Percentiles rank a stretch among this genome's conserved stretches.
Evolutionary conservation across 2,113 vertebrate genomes (phyloP).

Genomic region (Antigone vipio): DNA sequence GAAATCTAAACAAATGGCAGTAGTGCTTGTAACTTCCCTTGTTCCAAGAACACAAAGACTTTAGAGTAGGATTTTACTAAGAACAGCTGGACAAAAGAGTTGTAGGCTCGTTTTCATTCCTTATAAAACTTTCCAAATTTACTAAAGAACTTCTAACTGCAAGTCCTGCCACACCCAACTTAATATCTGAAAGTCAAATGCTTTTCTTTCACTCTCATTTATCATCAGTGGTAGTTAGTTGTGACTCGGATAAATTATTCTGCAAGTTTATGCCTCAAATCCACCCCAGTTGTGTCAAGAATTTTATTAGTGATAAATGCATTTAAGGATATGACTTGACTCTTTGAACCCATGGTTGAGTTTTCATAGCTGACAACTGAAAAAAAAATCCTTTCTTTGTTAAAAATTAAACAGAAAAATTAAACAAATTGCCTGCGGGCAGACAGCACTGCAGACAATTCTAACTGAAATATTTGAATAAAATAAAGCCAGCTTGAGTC

Average conservation of each 20-base stretch:
- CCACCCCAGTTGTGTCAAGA: not conserved
- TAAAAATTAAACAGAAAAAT: not conserved
- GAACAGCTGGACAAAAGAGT: not conserved
- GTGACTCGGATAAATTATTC: not conserved
- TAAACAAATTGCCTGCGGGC: not conserved
- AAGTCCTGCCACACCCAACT: not conserved
- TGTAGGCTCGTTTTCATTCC: not conserved
- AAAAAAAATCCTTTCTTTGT: not conserved
- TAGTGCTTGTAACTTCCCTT: not conserved
- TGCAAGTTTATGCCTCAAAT: not conserved
- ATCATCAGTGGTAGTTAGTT: not conserved
- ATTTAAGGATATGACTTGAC: not conserved
- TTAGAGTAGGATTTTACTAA: not conserved
- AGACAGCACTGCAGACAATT: not conserved
- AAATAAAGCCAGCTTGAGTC: not conserved
- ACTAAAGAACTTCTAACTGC: not conserved
- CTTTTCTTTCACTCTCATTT: not conserved
- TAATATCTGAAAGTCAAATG: not conserved
- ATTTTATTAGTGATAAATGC: conserved; percentile 11
- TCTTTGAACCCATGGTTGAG: not conserved
- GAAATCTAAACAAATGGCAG: not conserved
- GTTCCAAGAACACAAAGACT: not conserved
- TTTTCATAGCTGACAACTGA: not conserved
- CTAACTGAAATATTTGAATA: not conserved
- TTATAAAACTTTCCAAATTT: not conserved